These are phyloP conservation scores for Polyommatus icarus DNA, from an alignment of 2,888 invertebrate species.

Conservation along the genomic window DNA sequence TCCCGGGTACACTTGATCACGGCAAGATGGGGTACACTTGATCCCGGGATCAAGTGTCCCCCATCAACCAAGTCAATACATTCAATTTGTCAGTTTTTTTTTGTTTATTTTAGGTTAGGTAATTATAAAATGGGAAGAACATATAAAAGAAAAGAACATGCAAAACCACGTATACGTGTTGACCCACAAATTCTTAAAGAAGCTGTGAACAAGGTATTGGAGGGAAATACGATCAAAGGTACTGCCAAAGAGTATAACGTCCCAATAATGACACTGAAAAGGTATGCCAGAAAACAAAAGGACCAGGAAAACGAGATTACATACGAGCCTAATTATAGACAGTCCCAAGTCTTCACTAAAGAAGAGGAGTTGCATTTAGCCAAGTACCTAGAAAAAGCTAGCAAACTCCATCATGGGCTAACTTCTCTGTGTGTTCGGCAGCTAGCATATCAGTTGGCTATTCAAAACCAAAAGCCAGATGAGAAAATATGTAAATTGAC, in stretches of 20 bases:
- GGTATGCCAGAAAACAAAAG: slow-evolving; percentile 1
- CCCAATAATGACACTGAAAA: slow-evolving; percentile 6
- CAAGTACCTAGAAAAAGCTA: slow-evolving; percentile 22
- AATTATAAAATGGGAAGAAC: slow-evolving; percentile 3
- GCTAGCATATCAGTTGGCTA: slow-evolving; percentile 28
- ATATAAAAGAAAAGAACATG: slow-evolving; percentile 2
- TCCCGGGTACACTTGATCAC: no score
- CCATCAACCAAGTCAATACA: neutral
- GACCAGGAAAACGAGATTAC: slow-evolving; percentile 2
- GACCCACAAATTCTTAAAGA: neutral
- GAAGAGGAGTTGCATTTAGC: slow-evolving; percentile 23
- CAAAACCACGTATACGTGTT: slow-evolving; percentile 8
- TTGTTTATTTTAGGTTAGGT: neutral
- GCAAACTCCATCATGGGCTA: slow-evolving; percentile 25
- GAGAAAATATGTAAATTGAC: slow-evolving; percentile 11
- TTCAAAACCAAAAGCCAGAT: slow-evolving; percentile 18
- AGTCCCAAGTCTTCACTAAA: slow-evolving; percentile 24
- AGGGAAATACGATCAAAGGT: neutral
- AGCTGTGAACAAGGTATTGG: no score
- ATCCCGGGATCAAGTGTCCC: no score
- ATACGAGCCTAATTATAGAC: slow-evolving; percentile 26
- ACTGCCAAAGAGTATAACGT: slow-evolving; percentile 5
- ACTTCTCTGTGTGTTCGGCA: slow-evolving; percentile 24
- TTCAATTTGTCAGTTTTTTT: neutral
- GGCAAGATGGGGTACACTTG: no score